Conservation (phyloP, 2,113 vertebrate species). For the Dicaeum eximium region DNA sequence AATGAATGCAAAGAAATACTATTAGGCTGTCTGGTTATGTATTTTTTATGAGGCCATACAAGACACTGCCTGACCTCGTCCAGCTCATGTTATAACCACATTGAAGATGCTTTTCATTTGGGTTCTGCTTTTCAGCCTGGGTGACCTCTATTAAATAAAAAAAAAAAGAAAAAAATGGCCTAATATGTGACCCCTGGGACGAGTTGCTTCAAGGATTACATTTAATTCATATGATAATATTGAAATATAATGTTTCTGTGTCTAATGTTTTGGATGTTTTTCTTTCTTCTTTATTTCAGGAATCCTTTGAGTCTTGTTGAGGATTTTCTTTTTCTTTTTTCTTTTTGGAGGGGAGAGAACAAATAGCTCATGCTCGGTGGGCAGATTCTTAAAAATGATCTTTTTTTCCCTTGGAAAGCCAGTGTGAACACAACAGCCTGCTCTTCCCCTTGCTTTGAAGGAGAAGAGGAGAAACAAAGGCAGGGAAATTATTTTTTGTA, state of each 20-base stretch:
- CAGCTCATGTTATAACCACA: constrained; percentile 81
- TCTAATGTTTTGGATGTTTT: constrained; percentile 74
- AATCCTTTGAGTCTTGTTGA: constrained; percentile 56
- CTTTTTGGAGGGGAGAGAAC: constrained; percentile 18
- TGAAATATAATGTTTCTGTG: constrained; percentile 77
- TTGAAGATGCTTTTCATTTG: constrained; percentile 85
- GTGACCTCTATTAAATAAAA: constrained; percentile 84
- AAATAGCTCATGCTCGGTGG: background rate
- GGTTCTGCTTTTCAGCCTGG: constrained; percentile 82
- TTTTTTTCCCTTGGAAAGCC: constrained; percentile 15
- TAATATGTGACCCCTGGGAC: constrained; percentile 79
- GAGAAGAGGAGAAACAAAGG: constrained; percentile 49
- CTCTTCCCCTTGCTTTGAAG: constrained; percentile 16
- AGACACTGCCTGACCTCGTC: constrained; percentile 81
- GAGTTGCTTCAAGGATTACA: constrained; percentile 79
- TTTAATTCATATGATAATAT: constrained; percentile 84
- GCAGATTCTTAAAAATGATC: constrained; percentile 70
- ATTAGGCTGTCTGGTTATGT: constrained; percentile 85
- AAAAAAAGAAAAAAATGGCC: constrained; percentile 63
- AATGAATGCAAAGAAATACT: constrained; percentile 84
- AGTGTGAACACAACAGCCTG: constrained; percentile 27
- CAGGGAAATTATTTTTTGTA: constrained; percentile 64
- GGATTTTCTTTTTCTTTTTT: background rate
- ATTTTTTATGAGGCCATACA: constrained; percentile 86
- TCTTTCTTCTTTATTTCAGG: constrained; percentile 69